Conservation (phyloP, 2,888 invertebrate genomes). For the Phengaris alcon region DNA sequence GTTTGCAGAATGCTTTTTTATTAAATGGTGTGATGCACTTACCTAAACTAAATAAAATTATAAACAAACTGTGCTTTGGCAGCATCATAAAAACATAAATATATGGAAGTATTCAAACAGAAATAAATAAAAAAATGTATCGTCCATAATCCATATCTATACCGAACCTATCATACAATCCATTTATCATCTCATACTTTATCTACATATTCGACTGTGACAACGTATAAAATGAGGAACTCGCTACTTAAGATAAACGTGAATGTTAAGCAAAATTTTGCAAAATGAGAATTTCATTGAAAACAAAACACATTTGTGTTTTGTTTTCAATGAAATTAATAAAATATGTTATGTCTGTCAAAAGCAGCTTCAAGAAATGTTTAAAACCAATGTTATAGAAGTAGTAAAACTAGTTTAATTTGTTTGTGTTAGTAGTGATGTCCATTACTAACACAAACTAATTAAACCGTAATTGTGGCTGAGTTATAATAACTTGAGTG, state of each 20-base stretch:
- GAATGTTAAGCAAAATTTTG: no score
- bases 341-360: no score
- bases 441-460: no score
- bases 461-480: no score
- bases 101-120: not conserved
- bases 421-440: no score
- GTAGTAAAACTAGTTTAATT: no score
- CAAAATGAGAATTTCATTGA: not conserved
- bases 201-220: not conserved
- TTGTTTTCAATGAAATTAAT: no score
- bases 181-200: not conserved
- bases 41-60: not conserved
- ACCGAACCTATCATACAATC: not conserved
- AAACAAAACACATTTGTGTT: not conserved
- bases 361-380: no score
- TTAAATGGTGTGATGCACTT: not conserved
- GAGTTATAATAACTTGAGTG: not conserved
- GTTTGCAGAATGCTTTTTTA: not conserved
- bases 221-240: not conserved
- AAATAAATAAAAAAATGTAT: not conserved
- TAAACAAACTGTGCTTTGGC: not conserved
- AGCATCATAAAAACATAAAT: not conserved
- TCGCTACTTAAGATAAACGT: not conserved
- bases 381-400: no score
- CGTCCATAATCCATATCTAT: not conserved